Evolutionary conservation across 1,140 invertebrate genomes (phyloP).

Genomic region (Phenacoccus solenopsis): DNA sequence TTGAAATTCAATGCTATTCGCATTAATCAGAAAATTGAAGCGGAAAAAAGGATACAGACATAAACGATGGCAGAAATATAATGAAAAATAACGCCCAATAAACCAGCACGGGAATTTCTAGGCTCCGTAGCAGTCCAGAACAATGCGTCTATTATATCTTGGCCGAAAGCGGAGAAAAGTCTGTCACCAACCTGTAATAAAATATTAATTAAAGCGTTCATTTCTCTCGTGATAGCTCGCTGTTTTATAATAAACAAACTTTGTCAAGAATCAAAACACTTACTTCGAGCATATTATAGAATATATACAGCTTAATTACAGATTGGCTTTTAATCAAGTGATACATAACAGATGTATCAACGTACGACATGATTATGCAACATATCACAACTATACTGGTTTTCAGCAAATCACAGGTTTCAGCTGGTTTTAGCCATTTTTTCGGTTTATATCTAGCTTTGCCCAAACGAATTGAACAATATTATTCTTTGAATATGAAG

Average conservation of each 20-base stretch:
- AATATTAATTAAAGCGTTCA: conserved; percentile 17
- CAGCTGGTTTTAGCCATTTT: conserved; percentile 64
- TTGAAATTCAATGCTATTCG: too few relatives aligned
- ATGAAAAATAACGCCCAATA: conserved; percentile 81
- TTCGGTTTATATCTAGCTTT: conserved; percentile 22
- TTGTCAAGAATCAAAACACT: too few relatives aligned
- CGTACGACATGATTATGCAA: conserved; percentile 69
- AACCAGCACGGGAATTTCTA: conserved; percentile 61
- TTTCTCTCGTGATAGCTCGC: too few relatives aligned
- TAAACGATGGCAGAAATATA: conserved; percentile 78
- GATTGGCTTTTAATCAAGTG: conserved; percentile 97
- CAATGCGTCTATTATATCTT: conserved; percentile 93
- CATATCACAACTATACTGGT: conserved; percentile 75
- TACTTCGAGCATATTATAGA: conserved; percentile 99
- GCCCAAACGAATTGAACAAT: too few relatives aligned
- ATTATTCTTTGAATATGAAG: too few relatives aligned
- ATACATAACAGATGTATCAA: conserved; percentile 97
- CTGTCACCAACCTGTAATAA: conserved; percentile 62
- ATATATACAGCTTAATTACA: conserved; percentile 97
- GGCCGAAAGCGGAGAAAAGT: conserved; percentile 92
- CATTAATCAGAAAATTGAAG: neutral
- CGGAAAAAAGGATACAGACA: conserved; percentile 88
- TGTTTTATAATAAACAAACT: neutral
- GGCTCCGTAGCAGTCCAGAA: conserved; percentile 97
- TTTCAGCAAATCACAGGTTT: conserved; percentile 94